Evolutionary conservation across 2,888 invertebrate genomes (phyloP), one percentile per base, ranked within the genome.

Genomic region (Urechis unicinctus): DNA sequence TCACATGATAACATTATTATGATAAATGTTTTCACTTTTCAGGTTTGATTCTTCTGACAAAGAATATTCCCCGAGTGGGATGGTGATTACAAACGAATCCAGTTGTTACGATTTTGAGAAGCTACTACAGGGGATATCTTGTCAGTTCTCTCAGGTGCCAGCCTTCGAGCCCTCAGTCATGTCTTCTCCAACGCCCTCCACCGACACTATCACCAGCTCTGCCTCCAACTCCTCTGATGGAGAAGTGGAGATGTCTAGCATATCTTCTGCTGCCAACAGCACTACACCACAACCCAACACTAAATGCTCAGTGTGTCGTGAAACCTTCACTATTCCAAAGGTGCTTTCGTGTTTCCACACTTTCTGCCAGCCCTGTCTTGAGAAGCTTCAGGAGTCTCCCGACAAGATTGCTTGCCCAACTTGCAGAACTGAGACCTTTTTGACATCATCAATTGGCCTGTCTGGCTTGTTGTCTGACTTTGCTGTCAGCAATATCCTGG

Each of bases 331-430:
- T 46, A 71, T 72, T 62, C 75, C 75, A n/a, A 73, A 72, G 62
- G 73, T 75, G 6, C 67, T 76, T 26, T 68, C 67, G 56, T 76
- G 76, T 63, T 74, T 74, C 75, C 91, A 91, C 81, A 87, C 88
- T 21, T 88, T 89, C 79, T 91, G 91, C 82, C 86, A 86, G 74
- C 82, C 83, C 67, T 91, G 91, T 79, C 81, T 89, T 72, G 89
- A 90, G 77, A 85, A 87, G 73, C 65, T 65, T 36, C 69, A 71
- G 57, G 71, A 67, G 49, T 83, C 83, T 64, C 83, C 84, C 24
- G 86, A 87, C 73, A 87, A 86, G 78, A 83, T 89, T 62, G 83
- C 84, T 63, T 91, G 91, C 76, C 88, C 89, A 29, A 82, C 83
- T 65, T 87, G 86, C 66, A 73, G 75, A 69, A 67, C 69, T 28